Base-by-base conservation (phyloP, 2,113 vertebrate genomes). In the Sebastes fasciatus region DNA sequence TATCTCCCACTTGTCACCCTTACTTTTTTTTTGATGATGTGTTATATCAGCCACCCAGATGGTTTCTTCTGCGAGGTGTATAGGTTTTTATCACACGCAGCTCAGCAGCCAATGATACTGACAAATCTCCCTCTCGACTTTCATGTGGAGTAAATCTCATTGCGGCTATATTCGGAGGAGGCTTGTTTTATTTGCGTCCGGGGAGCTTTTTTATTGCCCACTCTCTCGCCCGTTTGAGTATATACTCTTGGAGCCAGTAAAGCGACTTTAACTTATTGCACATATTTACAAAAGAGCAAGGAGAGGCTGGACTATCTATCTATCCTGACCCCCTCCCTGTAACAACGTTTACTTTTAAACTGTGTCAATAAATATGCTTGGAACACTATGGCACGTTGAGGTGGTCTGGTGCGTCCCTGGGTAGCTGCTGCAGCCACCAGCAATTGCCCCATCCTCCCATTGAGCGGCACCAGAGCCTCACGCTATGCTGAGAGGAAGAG, bases 401-500 rank as follows among this genome's bases (percentile, higher is more conserved):
- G 84, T 80, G 82, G 89, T 74, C 77, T 58, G 79, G 64, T 48
- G 82, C 42, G 77, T 88, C 89, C 85, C 89, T 79, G 63, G 64
- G 74, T 77, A 34, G 84, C 72, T 14, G n/a, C 26, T n/a, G 85
- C 86, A 86, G 90, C 87, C 92, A 93, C 80, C 91, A 93, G 96
- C 94, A 96, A 92, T 96, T 93, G 89, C 95, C 92, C 86, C 76
- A 80, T 94, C 86, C 92, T 94, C 95, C 96, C 96, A 93, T 96
- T 90, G 93, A 96, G 96, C 93, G 96, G 96, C 95, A 96, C 96
- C 94, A 96, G 89, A 96, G 96, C 87, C 92, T 95, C 93, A 92
- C 90, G 62, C 91, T 94, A 83, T 82, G 75, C 72, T 64, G 80
- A 84, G 69, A 76, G 64, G 74, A 34, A 66, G 72, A 52, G 67